Conservation (phyloP, 2,113 vertebrate genomes). For the Channa maculata region DNA sequence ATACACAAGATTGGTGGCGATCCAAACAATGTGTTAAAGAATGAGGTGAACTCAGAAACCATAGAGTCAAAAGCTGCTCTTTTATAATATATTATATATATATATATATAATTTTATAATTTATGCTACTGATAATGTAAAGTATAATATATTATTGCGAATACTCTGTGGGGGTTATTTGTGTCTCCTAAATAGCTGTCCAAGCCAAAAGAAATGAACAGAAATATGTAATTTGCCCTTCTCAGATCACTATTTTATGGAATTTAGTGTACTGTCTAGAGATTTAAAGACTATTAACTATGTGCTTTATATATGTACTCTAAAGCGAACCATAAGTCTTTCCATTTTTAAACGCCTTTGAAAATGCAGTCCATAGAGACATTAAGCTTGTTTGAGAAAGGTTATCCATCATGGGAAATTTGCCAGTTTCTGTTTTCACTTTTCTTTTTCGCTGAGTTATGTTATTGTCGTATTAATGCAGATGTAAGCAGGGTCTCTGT, state of each 20-base stretch:
- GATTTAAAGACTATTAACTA: not conserved
- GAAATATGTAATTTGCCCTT: constrained; percentile 1
- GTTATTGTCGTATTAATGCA: not conserved
- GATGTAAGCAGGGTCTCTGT: not conserved
- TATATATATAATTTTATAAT: not conserved
- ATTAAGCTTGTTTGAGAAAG: not conserved
- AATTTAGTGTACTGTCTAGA: not conserved
- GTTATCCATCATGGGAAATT: not conserved
- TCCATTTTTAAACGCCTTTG: not conserved
- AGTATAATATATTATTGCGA: not conserved
- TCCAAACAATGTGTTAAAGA: constrained; percentile 44
- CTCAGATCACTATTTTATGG: not conserved
- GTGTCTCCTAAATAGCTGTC: no score
- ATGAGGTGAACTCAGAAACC: constrained; percentile 37
- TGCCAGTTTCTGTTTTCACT: not conserved
- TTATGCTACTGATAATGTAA: not conserved
- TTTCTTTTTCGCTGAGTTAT: not conserved
- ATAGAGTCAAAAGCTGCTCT: not conserved
- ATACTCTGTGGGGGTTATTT: not conserved
- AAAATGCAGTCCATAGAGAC: not conserved
- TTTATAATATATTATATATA: not conserved
- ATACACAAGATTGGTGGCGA: constrained; percentile 3
- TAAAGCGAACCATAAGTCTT: not conserved
- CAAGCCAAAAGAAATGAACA: not conserved
- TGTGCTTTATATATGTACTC: not conserved